phyloP scores from a whole-genome alignment of 2,888 invertebrate genomes.

The Dasypolia templi region DNA sequence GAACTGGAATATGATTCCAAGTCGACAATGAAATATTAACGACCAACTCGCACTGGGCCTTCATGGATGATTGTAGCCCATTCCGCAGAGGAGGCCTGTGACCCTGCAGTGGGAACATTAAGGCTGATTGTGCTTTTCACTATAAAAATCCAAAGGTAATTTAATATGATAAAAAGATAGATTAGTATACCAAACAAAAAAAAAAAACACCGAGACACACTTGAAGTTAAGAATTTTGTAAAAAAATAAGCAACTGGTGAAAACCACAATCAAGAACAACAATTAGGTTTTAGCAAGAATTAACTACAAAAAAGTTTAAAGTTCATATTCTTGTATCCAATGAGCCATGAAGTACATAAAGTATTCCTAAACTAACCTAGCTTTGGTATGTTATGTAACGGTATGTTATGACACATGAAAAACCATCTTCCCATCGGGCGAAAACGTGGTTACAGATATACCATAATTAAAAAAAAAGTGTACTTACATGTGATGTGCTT shows the following conservation, averaged over 20 bases:
- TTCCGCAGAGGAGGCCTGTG: too few relatives aligned
- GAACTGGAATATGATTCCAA: background rate
- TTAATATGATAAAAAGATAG: background rate
- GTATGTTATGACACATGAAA: background rate
- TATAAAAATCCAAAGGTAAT: background rate
- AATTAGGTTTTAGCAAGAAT: background rate
- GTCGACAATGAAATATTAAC: too few relatives aligned
- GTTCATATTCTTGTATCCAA: background rate
- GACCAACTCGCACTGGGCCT: too few relatives aligned
- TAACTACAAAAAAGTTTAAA: background rate
- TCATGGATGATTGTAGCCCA: too few relatives aligned
- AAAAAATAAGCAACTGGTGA: background rate
- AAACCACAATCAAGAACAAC: background rate
- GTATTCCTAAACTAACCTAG: background rate
- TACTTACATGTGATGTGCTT: slow-evolving; percentile 21
- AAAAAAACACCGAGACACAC: background rate
- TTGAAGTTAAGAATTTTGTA: background rate
- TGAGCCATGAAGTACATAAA: background rate
- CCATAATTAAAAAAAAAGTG: background rate
- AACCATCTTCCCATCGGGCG: background rate
- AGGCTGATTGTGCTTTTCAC: too few relatives aligned
- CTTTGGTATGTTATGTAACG: too few relatives aligned
- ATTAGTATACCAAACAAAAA: background rate
- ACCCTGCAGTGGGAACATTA: too few relatives aligned
- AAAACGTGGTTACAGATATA: background rate